A percentile compares a stretch with the other conserved stretches of the same genome.
Evolutionary conservation across 2,797 vertebrate species (phyloP).

Genomic region (Chiroxiphia lanceolata): DNA sequence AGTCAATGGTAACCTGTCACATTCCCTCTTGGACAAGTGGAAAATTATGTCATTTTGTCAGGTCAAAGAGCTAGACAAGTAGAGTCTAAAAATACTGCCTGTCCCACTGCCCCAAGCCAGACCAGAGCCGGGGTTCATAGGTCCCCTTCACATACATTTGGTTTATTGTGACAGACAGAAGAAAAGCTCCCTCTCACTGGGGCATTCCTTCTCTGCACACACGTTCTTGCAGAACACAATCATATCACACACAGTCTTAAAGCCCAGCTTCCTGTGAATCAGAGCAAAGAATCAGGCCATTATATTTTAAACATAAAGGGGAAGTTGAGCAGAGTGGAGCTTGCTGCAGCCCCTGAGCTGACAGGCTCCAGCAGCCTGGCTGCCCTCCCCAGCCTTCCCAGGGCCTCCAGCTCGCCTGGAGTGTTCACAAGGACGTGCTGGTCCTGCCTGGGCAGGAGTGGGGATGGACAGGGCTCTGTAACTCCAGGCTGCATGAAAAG

Average conservation of each 20-base stretch:
- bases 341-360: neutral
- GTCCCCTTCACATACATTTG: neutral
- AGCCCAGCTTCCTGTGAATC: slow-evolving; percentile 61
- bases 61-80: neutral
- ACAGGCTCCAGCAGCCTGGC: neutral
- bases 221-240: slow-evolving; percentile 58
- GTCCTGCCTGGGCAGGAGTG: neutral
- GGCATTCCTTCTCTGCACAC: slow-evolving; percentile 28
- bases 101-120: neutral
- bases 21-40: neutral
- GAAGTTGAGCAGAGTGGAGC: slow-evolving; percentile 48
- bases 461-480: neutral
- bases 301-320: slow-evolving; percentile 57
- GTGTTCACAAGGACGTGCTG: neutral
- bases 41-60: neutral
- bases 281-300: slow-evolving; percentile 57
- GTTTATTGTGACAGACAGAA: neutral
- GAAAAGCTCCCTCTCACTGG: slow-evolving; percentile 6
- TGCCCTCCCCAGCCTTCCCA: neutral
- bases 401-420: neutral
- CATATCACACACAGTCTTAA: slow-evolving; percentile 44
- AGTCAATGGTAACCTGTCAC: neutral
- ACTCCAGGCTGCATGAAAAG: neutral
- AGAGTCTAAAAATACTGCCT: neutral
- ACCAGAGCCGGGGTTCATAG: neutral